Conservation (phyloP, 2,113 vertebrate species). For the Megalops atlanticus region DNA sequence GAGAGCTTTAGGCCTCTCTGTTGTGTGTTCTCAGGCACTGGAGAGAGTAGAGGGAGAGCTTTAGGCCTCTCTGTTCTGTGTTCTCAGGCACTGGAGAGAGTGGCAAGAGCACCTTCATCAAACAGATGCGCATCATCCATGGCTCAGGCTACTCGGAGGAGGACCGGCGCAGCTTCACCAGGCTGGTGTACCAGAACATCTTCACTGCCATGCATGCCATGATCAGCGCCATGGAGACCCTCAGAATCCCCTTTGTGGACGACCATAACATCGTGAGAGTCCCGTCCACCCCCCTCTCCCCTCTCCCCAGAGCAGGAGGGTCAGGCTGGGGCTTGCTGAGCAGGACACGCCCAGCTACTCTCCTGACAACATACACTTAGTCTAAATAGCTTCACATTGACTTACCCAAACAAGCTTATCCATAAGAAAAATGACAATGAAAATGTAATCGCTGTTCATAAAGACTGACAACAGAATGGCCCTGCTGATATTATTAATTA, state of each 20-base stretch:
- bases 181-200: conserved; percentile 81
- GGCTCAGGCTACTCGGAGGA: conserved; percentile 78
- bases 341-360: too few species aligned
- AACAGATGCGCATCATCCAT: conserved; percentile 97
- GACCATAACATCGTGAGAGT: conserved; percentile 75
- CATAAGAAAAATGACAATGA: too few species aligned
- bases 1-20: too few species aligned
- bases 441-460: too few species aligned
- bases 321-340: too few species aligned
- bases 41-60: too few species aligned
- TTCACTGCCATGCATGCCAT: conserved; percentile 76
- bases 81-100: conserved; percentile 82
- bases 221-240: conserved; percentile 74
- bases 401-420: too few species aligned
- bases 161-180: conserved; percentile 74
- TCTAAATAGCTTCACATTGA: too few species aligned
- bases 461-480: too few species aligned
- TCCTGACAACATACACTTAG: too few species aligned
- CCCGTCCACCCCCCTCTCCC: background rate
- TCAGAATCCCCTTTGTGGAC: conserved; percentile 70
- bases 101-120: conserved; percentile 89
- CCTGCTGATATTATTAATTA: too few species aligned
- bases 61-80: conserved; percentile 40
- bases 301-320: too few species aligned
- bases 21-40: background rate